phyloP scores from a whole-genome alignment of 1,140 invertebrate species.

The Atta colombica region DNA sequence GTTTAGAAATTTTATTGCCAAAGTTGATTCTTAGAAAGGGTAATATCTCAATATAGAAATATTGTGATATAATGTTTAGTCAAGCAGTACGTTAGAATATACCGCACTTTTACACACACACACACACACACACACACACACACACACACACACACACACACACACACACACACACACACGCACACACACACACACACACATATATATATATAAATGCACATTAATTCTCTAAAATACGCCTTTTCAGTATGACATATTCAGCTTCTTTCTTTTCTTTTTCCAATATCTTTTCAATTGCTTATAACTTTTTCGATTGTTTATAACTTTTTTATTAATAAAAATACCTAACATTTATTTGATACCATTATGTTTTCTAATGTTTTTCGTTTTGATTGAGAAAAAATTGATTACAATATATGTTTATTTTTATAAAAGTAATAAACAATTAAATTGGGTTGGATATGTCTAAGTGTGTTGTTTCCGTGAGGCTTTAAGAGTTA shows the following conservation, averaged over 20 bases:
- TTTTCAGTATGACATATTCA: too few species aligned
- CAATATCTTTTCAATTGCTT: too few species aligned
- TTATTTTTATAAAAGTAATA: too few species aligned
- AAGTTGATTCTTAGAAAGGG: not conserved
- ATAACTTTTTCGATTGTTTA: too few species aligned
- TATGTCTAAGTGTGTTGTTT: too few species aligned
- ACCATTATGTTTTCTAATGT: too few species aligned
- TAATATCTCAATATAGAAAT: conserved; percentile 17
- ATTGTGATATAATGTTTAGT: not conserved
- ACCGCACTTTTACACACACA: not conserved
- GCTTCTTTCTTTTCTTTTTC: too few species aligned
- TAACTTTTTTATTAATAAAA: too few species aligned
- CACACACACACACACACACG: not conserved
- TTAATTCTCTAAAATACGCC: not conserved
- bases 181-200: not conserved
- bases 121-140: not conserved
- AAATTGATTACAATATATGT: too few species aligned
- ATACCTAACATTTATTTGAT: too few species aligned
- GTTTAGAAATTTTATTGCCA: not conserved
- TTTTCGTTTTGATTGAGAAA: too few species aligned
- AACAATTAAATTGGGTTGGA: too few species aligned
- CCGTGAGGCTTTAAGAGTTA: not conserved
- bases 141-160: not conserved
- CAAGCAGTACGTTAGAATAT: not conserved
- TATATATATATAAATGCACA: not conserved